Evolutionary conservation across 2,888 invertebrate genomes (phyloP).

Genomic region (Ophion costatus): DNA sequence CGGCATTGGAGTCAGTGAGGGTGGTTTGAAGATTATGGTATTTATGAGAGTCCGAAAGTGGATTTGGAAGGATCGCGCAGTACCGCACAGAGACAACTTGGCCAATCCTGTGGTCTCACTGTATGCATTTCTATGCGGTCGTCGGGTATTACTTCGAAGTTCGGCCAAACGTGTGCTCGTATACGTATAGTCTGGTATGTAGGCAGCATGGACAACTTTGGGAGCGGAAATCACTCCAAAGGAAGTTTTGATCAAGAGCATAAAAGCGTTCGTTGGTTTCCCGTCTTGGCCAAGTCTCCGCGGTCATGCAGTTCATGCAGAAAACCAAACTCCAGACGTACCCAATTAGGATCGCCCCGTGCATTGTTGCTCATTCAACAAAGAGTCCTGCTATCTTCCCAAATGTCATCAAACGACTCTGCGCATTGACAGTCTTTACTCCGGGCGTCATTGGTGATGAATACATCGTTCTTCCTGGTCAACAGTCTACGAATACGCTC

Average conservation of each 20-base stretch:
- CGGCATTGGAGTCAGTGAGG: not conserved
- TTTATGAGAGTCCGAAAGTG: conserved; percentile 34
- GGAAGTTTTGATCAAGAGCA: conserved; percentile 34
- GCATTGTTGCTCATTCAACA: not conserved
- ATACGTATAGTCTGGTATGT: conserved; percentile 4
- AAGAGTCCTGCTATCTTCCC: not conserved
- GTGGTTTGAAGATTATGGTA: conserved; percentile 44
- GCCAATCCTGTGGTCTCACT: conserved; percentile 32
- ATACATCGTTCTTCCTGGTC: not conserved
- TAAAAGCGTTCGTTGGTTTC: conserved; percentile 30
- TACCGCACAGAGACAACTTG: conserved; percentile 17
- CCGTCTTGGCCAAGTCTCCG: conserved; percentile 32
- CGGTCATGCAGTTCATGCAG: conserved; percentile 27
- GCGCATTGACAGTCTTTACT: too few species aligned
- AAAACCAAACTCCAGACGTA: conserved; percentile 36
- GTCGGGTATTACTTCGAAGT: conserved; percentile 37
- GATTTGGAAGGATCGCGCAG: not conserved
- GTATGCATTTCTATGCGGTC: conserved; percentile 37
- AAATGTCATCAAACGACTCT: too few species aligned
- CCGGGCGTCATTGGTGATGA: too few species aligned
- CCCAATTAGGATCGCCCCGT: not conserved
- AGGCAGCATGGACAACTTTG: conserved; percentile 49
- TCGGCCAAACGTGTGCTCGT: conserved; percentile 28
- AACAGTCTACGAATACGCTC: not conserved
- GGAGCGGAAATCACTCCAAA: conserved; percentile 31